These are phyloP conservation scores for Oxycera nigricornis DNA, from an alignment of 2,888 invertebrate species.

Conservation along the genomic window DNA sequence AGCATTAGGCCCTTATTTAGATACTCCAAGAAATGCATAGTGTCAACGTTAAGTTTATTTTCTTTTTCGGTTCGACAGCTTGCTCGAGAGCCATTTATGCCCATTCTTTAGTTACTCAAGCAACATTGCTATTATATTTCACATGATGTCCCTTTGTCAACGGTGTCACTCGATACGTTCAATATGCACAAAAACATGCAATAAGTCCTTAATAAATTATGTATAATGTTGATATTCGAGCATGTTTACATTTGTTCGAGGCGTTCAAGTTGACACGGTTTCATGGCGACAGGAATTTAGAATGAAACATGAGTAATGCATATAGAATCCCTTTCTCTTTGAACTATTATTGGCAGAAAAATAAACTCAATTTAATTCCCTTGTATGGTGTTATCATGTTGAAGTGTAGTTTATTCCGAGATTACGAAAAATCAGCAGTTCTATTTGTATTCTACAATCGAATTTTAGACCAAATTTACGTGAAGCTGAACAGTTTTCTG, in stretches of 20 bases:
- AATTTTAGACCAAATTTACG: no score
- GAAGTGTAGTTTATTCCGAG: no score
- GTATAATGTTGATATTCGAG: constrained; percentile 23
- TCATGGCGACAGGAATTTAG: background rate
- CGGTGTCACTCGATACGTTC: background rate
- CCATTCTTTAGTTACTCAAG: constrained; percentile 28
- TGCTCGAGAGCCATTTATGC: background rate
- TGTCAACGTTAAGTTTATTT: constrained; percentile 7
- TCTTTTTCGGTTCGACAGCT: background rate
- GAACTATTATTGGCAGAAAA: no score
- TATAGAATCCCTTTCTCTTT: no score
- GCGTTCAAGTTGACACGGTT: constrained; percentile 25
- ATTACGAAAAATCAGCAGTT: no score
- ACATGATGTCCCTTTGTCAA: background rate
- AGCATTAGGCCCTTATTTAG: background rate
- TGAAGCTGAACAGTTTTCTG: no score
- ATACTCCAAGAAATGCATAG: background rate
- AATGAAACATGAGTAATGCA: no score
- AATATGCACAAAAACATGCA: constrained; percentile 12
- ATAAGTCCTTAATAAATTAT: constrained; percentile 44
- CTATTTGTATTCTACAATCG: no score
- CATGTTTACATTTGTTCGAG: constrained; percentile 32
- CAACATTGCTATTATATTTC: background rate
- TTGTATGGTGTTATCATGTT: no score
- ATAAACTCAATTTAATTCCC: no score